A percentile compares a stretch with the other conserved stretches of the same genome.
Evolutionary conservation across 2,113 vertebrate genomes (phyloP).

Genomic region (Pelmatolapia mariae): DNA sequence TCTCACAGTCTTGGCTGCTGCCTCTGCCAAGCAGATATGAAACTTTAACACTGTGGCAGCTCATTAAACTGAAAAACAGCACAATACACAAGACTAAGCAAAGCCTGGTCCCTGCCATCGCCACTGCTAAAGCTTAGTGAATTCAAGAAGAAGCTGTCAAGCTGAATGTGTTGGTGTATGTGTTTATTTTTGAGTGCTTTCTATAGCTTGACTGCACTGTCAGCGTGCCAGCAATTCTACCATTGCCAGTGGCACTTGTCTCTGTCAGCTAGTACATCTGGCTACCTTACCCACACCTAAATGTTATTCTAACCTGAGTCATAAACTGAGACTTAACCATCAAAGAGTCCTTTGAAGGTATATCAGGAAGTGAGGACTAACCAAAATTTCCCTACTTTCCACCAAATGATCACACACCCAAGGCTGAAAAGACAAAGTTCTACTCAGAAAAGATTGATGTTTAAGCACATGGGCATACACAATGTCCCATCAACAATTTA

Average conservation of each 20-base stretch:
- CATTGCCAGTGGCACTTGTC: background rate
- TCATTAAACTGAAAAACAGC: constrained; percentile 63
- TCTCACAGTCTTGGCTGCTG: constrained; percentile 20
- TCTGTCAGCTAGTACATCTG: background rate
- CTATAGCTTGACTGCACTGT: background rate
- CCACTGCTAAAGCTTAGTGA: constrained; percentile 5
- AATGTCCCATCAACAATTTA: background rate
- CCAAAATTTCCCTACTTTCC: background rate
- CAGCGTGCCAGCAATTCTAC: background rate
- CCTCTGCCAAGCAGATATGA: constrained; percentile 40
- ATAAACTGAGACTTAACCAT: background rate
- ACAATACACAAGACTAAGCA: constrained; percentile 27
- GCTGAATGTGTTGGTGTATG: background rate
- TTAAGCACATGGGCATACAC: background rate
- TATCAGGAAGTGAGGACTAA: background rate
- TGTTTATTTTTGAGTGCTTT: background rate
- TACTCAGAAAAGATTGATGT: background rate
- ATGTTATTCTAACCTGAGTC: background rate
- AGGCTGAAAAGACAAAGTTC: background rate
- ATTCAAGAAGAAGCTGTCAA: constrained; percentile 35
- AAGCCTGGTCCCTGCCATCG: constrained; percentile 15
- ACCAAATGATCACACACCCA: background rate
- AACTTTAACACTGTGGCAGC: constrained; percentile 49
- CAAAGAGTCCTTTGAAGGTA: background rate
- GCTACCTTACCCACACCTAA: background rate